Evolutionary conservation across 2,113 vertebrate genomes (phyloP).

Genomic region (Microtus ochrogaster): DNA sequence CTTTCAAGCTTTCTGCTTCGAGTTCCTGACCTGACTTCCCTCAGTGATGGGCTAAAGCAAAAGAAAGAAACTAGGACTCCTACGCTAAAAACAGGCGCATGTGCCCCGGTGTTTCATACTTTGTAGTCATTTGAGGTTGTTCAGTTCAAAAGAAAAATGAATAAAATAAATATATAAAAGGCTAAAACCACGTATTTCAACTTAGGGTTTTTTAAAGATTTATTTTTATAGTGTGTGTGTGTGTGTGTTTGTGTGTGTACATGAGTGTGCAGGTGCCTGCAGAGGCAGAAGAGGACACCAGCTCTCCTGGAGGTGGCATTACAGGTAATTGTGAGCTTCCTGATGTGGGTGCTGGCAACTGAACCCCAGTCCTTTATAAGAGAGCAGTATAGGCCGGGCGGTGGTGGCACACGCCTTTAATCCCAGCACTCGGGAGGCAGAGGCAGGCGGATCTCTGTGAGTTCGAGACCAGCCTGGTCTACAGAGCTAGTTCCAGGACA

Average conservation of each 20-base stretch:
- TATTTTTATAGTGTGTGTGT: neutral
- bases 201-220: neutral
- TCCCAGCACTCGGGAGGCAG: too few relatives aligned
- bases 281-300: too few relatives aligned
- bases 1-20: neutral
- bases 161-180: neutral
- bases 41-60: neutral
- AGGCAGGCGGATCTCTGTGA: too few relatives aligned
- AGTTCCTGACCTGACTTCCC: neutral
- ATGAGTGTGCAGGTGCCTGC: too few relatives aligned
- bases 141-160: neutral
- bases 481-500: too few relatives aligned
- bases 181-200: neutral
- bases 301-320: too few relatives aligned
- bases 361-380: neutral
- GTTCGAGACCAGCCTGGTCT: too few relatives aligned
- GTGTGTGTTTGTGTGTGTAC: too few relatives aligned
- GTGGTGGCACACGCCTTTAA: too few relatives aligned
- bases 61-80: neutral
- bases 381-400: neutral
- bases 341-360: neutral
- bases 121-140: neutral
- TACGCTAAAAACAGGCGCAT: neutral
- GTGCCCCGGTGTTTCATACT: neutral
- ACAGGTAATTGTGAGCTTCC: too few relatives aligned